Conservation (phyloP, 2,888 invertebrate genomes). For the Eristalinus sepulchralis region DNA sequence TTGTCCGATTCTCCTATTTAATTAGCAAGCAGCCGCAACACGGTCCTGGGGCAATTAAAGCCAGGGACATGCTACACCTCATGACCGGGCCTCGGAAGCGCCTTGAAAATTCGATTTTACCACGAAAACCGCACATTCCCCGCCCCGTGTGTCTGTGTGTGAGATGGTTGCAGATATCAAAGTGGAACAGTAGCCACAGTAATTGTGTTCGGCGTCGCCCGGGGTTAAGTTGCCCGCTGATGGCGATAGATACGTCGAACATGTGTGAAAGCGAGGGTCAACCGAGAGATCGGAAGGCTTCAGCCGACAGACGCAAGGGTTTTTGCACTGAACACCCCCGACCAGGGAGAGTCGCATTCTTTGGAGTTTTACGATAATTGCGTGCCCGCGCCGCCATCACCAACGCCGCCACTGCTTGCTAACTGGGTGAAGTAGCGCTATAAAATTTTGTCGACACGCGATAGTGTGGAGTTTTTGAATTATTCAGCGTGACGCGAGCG, state of each 20-base stretch:
- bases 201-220: constrained; percentile 40
- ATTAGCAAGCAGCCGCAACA: constrained; percentile 34
- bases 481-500: constrained; percentile 3
- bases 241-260: not conserved
- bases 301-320: not conserved
- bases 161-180: constrained; percentile 31
- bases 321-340: not conserved
- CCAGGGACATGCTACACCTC: constrained; percentile 35
- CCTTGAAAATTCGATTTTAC: constrained; percentile 54
- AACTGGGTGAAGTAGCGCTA: constrained; percentile 1
- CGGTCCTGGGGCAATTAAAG: constrained; percentile 39
- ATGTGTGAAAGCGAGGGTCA: not conserved
- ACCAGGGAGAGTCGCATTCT: constrained; percentile 6
- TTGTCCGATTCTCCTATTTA: constrained; percentile 59
- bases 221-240: constrained; percentile 21
- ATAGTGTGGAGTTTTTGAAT: constrained; percentile 32
- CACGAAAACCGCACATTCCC: constrained; percentile 43
- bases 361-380: constrained; percentile 39
- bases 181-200: constrained; percentile 38
- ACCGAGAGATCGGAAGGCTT: not conserved
- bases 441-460: constrained; percentile 40
- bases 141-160: not conserved
- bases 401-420: not conserved
- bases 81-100: constrained; percentile 23
- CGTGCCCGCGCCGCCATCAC: not conserved